Evolutionary conservation across 2,113 vertebrate species (phyloP), one percentile per base, ranked within the genome.

Genomic region (Oxygymnocypris stewartii): DNA sequence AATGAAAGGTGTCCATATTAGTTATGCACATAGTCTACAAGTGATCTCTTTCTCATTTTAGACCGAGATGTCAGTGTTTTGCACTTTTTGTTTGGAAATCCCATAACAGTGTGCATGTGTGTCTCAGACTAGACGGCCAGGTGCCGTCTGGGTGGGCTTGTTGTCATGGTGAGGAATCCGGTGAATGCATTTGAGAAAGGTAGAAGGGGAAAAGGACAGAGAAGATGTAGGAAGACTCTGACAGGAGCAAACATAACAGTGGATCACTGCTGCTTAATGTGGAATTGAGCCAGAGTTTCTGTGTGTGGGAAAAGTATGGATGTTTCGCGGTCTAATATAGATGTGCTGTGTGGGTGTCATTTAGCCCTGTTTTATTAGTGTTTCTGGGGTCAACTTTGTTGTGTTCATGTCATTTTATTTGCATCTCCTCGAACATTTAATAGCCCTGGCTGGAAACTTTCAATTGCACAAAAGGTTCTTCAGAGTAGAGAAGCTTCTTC

Each of bases 211-310:
- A 74, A 82, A 51, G 42, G 28, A 92, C 88, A 90, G 90, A 90
- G 89, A 84, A 87, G 90, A 87, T 90, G 87, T 87, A 88, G 61
- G 89, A 88, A 89, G 92, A 91, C 71, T 90, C 12, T 89, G 88
- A 93, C 90, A 90, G 88, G 90, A 91, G 91, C 91, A 91, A 92
- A 63, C 28, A 57, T 74, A 42, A 74, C 63, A 69, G 44, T 1
- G 25, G n/a, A 82, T 83, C 44, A 54, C 44, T 54, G 44, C 25
- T 40, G 69, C 69, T 54, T 47, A 84, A 25, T 25, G 67, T n/a
- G n/a, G n/a, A n/a, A n/a, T n/a, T n/a, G n/a, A n/a, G n/a, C n/a
- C n/a, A n/a, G n/a, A n/a, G n/a, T 54, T 42, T 28, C 7, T 74
- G 69, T 73, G 65, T 74, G 69, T 84, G 82, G 37, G 82, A 82